phyloP scores from a whole-genome alignment of 2,113 vertebrate genomes.

The Bostrychus sinensis region DNA sequence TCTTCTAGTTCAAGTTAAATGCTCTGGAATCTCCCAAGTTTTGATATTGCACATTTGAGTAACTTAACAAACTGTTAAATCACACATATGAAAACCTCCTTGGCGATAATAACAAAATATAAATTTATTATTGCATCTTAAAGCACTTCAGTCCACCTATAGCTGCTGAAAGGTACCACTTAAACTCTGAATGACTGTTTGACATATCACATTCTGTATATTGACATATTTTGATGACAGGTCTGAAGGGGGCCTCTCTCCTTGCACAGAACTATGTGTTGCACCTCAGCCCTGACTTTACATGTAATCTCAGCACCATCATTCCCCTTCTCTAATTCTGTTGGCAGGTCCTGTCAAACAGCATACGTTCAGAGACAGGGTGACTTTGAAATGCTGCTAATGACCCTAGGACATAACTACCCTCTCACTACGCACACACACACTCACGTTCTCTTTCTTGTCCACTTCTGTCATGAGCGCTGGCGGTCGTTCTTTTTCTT shows the following conservation, averaged over 20 bases:
- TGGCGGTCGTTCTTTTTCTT: constrained; percentile 39
- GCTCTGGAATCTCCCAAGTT: no score
- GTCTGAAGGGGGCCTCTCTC: background rate
- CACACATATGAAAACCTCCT: no score
- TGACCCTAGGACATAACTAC: constrained; percentile 69
- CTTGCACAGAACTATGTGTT: constrained; percentile 1
- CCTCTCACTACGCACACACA: constrained; percentile 44
- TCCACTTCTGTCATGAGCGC: constrained; percentile 53
- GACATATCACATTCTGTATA: background rate
- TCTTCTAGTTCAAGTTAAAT: no score
- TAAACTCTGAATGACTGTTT: background rate
- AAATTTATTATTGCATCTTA: no score
- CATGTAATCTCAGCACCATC: constrained; percentile 72
- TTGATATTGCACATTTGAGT: no score
- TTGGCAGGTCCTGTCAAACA: constrained; percentile 76
- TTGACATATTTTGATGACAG: background rate
- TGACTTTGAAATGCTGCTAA: constrained; percentile 80
- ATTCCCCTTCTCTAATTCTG: constrained; percentile 71
- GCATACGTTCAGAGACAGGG: constrained; percentile 71
- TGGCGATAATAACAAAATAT: no score
- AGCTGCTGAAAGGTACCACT: background rate
- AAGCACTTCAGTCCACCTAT: no score
- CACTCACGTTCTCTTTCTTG: constrained; percentile 45
- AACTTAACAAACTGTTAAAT: no score
- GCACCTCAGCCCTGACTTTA: constrained; percentile 47